phyloP scores from a whole-genome alignment of 1,140 invertebrate species.

The Battus philenor region DNA sequence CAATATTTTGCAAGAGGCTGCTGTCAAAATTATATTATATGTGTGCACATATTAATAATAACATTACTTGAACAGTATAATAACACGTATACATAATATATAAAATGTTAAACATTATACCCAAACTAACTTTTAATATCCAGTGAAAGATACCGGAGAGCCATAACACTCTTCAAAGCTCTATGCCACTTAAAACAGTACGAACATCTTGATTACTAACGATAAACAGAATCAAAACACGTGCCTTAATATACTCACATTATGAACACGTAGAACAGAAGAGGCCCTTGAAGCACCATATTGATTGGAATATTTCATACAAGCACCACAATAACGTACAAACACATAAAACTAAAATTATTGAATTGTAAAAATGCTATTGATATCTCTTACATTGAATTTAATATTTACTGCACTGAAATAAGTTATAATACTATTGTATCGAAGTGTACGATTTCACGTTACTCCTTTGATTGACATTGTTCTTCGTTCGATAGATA shows the following conservation, averaged over 20 bases:
- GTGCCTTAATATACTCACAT: constrained; percentile 24
- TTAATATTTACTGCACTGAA: constrained; percentile 17
- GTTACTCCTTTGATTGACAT: constrained; percentile 40
- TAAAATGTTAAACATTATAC: no score
- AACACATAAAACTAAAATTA: constrained; percentile 18
- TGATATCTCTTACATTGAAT: no score
- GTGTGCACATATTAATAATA: no score
- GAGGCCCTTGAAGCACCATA: constrained; percentile 31
- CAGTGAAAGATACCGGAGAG: neutral
- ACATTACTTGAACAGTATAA: no score
- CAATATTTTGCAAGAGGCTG: no score
- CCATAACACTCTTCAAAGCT: neutral
- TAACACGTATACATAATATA: no score
- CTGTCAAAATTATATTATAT: no score
- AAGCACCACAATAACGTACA: constrained; percentile 23
- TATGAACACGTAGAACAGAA: constrained; percentile 32
- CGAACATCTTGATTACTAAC: constrained; percentile 10
- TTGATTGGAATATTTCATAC: constrained; percentile 23
- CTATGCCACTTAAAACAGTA: constrained; percentile 3
- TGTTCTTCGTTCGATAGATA: constrained; percentile 17
- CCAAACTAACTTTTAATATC: no score
- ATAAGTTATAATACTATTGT: neutral
- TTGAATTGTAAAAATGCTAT: no score
- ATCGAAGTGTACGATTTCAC: constrained; percentile 18
- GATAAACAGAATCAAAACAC: constrained; percentile 15